Evolutionary conservation across 2,797 vertebrate species (phyloP).

Genomic region (Poecile montanus): DNA sequence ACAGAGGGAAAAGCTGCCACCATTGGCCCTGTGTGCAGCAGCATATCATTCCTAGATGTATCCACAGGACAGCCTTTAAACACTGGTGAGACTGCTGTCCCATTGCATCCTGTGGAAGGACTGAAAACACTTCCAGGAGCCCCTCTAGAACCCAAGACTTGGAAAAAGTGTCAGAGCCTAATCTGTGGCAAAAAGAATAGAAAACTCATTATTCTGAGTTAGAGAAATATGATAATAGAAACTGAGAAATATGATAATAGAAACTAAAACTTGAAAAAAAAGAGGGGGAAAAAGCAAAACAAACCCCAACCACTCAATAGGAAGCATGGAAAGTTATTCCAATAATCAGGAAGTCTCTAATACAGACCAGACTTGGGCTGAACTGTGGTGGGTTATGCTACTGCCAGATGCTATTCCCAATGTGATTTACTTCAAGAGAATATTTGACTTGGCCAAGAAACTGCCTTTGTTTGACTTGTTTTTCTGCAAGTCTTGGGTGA

Average conservation of each 20-base stretch:
- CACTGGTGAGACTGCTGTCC: not conserved
- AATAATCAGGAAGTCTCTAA: not conserved
- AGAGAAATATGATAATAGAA: not conserved
- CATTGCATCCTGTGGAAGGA: not conserved
- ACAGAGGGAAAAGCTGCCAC: not conserved
- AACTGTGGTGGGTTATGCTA: not conserved
- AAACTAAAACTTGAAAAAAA: not conserved
- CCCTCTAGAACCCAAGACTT: not conserved
- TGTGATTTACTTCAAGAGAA: slow-evolving; percentile 1
- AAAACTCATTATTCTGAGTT: not conserved
- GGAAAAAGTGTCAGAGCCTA: not conserved
- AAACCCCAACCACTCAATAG: not conserved
- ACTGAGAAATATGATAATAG: not conserved
- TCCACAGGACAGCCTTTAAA: not conserved
- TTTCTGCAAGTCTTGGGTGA: not conserved
- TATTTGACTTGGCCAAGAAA: not conserved
- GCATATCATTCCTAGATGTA: not conserved
- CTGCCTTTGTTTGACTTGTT: slow-evolving; percentile 20
- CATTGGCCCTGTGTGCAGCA: not conserved
- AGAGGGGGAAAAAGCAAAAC: accelerated
- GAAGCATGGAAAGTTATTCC: not conserved
- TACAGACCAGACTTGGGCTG: not conserved
- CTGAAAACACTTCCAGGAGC: not conserved
- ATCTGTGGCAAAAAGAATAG: not conserved
- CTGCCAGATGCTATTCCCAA: slow-evolving; percentile 1